Percentiles rank a stretch among this genome's conserved stretches.
Evolutionary conservation across 2,113 vertebrate genomes (phyloP).

Genomic region (Drymodes brunneopygia): DNA sequence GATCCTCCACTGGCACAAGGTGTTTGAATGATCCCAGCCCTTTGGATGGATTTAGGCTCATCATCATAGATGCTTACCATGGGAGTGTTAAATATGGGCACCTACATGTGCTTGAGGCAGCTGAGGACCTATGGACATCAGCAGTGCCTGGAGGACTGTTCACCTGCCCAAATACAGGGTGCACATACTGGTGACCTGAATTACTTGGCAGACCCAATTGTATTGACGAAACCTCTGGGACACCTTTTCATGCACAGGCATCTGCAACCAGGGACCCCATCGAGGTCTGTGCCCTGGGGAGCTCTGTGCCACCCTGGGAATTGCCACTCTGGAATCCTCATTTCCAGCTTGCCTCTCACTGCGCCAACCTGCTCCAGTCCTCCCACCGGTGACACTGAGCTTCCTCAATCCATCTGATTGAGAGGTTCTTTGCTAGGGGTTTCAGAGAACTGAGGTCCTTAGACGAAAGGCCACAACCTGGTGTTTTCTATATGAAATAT

Average conservation of each 20-base stretch:
- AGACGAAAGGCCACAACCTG: background rate
- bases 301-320: background rate
- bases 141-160: background rate
- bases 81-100: background rate
- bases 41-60: background rate
- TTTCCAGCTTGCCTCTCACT: background rate
- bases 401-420: background rate
- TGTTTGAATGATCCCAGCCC: accelerated
- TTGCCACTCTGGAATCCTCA: background rate
- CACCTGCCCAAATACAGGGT: background rate
- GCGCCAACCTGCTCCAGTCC: background rate
- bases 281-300: background rate
- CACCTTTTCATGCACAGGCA: background rate
- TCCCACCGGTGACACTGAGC: background rate
- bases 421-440: background rate
- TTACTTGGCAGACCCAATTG: background rate
- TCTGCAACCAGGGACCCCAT: background rate
- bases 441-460: background rate
- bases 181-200: background rate
- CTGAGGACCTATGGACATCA: background rate
- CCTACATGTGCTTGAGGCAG: background rate
- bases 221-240: background rate
- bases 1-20: background rate
- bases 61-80: background rate
- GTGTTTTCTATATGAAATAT: background rate